Conservation (phyloP, 2,888 invertebrate genomes). For the Apeira syringaria region DNA sequence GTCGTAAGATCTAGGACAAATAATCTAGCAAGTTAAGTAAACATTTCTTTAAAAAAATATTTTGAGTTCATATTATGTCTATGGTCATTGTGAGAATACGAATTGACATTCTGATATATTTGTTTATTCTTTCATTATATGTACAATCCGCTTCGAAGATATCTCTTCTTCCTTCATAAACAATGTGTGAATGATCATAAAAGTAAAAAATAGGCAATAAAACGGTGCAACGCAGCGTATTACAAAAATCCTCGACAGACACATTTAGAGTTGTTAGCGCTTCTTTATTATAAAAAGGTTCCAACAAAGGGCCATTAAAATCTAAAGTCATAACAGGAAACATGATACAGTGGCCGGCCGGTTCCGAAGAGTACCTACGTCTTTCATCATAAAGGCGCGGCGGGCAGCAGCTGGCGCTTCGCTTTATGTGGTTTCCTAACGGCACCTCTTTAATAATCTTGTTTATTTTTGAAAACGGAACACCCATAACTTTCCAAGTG, state of each 20-base stretch:
- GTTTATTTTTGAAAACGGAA: slow-evolving; percentile 76
- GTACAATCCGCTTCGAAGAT: slow-evolving; percentile 11
- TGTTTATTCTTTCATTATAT: slow-evolving; percentile 10
- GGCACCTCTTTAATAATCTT: slow-evolving; percentile 77
- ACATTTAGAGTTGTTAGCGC: slow-evolving; percentile 65
- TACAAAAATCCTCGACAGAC: slow-evolving; percentile 52
- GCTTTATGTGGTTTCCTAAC: slow-evolving; percentile 77
- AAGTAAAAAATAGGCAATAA: slow-evolving; percentile 54
- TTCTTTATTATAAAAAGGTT: slow-evolving; percentile 67
- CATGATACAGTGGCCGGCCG: slow-evolving; percentile 70
- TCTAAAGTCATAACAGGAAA: slow-evolving; percentile 82
- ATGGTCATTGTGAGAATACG: not conserved
- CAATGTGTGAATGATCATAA: slow-evolving; percentile 52
- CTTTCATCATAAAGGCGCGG: slow-evolving; percentile 78
- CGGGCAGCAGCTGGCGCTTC: slow-evolving; percentile 73
- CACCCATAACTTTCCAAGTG: slow-evolving; percentile 56
- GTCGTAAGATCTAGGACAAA: too few relatives aligned
- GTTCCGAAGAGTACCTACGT: slow-evolving; percentile 62
- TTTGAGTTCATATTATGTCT: too few relatives aligned
- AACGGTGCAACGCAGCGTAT: slow-evolving; percentile 48
- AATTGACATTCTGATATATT: too few relatives aligned
- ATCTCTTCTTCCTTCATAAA: slow-evolving; percentile 41
- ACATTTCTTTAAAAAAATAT: too few relatives aligned
- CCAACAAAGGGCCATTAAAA: slow-evolving; percentile 76
- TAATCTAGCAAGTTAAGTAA: too few relatives aligned